These are phyloP conservation scores for Colius striatus DNA, from an alignment of 2,113 vertebrate genomes.

Conservation along the genomic window DNA sequence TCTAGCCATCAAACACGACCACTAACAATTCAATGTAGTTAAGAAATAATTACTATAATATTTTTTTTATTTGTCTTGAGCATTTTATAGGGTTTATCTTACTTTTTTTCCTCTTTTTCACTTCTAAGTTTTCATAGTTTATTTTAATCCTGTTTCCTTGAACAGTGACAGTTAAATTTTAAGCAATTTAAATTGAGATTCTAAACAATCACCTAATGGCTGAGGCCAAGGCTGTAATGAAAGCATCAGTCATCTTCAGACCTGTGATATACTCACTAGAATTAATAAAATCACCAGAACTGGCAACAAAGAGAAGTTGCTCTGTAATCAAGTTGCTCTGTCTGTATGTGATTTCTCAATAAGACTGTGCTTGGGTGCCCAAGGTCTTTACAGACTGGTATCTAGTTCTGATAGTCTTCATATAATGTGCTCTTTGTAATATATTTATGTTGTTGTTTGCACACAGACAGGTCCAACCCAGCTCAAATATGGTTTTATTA, in stretches of 20 bases:
- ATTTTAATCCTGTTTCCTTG: background rate
- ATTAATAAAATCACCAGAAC: background rate
- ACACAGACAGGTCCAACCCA: background rate
- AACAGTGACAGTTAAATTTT: background rate
- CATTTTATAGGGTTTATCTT: background rate
- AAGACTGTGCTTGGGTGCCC: background rate
- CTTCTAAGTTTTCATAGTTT: background rate
- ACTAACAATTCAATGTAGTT: background rate
- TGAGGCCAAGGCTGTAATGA: background rate
- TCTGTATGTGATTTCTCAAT: background rate
- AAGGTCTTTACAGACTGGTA: background rate
- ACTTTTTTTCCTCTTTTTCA: background rate
- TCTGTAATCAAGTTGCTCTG: background rate
- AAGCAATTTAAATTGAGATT: background rate
- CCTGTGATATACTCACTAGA: background rate
- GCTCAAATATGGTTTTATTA: background rate
- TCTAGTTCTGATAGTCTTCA: background rate
- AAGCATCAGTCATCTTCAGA: conserved; percentile 25
- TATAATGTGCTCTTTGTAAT: background rate
- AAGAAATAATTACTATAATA: background rate
- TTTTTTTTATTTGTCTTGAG: background rate
- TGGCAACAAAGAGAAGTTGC: background rate
- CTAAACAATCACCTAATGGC: background rate
- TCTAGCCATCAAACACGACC: background rate
- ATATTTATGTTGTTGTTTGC: background rate